Evolutionary conservation across 2,797 vertebrate species (phyloP), one percentile per base, ranked within the genome.

Genomic region (Phrynocephalus vlangalii): DNA sequence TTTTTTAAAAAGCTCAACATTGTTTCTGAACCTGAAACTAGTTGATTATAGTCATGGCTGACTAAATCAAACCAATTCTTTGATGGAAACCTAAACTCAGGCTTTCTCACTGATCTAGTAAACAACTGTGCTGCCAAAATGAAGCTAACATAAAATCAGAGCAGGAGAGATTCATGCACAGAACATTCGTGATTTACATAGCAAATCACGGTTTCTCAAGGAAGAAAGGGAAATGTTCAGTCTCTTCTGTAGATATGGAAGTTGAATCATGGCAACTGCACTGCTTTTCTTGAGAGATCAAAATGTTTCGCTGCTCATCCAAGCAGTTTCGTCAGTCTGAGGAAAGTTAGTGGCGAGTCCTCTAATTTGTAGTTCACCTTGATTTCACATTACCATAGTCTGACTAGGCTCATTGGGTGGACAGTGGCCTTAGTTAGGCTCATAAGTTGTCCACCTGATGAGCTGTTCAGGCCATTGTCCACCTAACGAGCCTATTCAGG

Each of bases 201-300:
- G 15, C 28, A 26, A 3, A 1, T 44, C 50, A 77, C 44, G 22
- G 2, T 88, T 1, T 0, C 82, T 73, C 13, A 80, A 63, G 38
- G 0, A 63, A 18, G 28, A 56, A 6, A 5, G 0, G 0, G 5
- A 70, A 18, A 33, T 6, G 0, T 80, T 86, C 68, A 28, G 15
- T 33, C 24, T 70, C 24, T 28, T 1, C n/a, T 71, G 70, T 38
- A 71, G 30, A 48, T 83, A 48, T 56, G 1, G 38, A 44, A 44
- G 38, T 44, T 44, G 38, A 44, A 5, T 44, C 38, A 44, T 44
- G 38, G 38, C 38, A 44, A 44, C 38, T 44, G 38, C 38, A 44
- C 38, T 44, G 38, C 38, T 44, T 44, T 4, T 44, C 38, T 44
- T 44, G 38, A 44, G 38, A 44, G 38, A 44, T 44, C 38, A 44